Evolutionary conservation across 53 echinoderm and acorn worm species (phyloP), one percentile per base, ranked within the genome.

Genomic region (Crossaster papposus): DNA sequence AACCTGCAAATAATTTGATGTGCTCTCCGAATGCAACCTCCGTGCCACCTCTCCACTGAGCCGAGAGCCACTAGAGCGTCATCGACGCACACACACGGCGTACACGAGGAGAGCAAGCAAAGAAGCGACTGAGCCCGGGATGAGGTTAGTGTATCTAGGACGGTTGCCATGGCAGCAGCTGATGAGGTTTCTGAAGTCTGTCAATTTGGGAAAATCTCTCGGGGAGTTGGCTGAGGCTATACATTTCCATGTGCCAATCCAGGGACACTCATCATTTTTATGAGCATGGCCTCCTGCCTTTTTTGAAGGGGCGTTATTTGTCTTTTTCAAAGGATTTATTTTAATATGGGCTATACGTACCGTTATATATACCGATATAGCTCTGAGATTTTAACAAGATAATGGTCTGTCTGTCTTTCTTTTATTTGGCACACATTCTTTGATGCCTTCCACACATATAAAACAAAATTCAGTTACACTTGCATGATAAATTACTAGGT

Each of bases 101-200:
- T 7, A 51, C 28, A 51, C 24, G 36, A 1, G 31, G 30, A 30
- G 75, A 13, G 31, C 22, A 15, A 14, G 75, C 33, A 23, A 26
- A 74, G 75, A 12, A 74, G 12, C 22, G 68, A 68, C 24, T 26
- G 68, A 68, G 68, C 68, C 68, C 28, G 75, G 29, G 87, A 87
- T 76, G 87, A 87, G 87, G 87, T 77, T 75, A 75, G 58, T 54
- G 87, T 87, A 77, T 87, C 87, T 87, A 87, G 77, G 87, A 36
- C 58, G 63, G 87, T 87, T 87, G 87, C 77, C 87, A 87, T 87
- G 63, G 76, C 87, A 26, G 24, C 24, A 28, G 64, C 58, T 87
- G 77, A 87, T 87, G 77, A 62, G 76, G 77, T 77, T 87, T 77
- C 72, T 85, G 85, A 51, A 72, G 30, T 85, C 74, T 85, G 85